These are phyloP conservation scores for Jaculus jaculus DNA, from an alignment of 2,113 vertebrate genomes.

Conservation along the genomic window DNA sequence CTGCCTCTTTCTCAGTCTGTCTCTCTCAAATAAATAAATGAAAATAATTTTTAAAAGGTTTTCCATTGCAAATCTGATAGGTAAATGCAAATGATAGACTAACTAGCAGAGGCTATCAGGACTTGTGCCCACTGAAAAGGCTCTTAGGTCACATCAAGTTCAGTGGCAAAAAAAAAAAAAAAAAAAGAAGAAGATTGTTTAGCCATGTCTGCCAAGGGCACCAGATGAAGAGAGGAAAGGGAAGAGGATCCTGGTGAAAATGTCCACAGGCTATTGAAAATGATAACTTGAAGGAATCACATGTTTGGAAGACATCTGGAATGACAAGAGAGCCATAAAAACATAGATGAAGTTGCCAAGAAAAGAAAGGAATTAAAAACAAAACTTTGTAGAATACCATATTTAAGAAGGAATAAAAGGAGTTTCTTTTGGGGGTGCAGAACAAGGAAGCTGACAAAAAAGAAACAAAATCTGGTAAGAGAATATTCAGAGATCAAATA, in stretches of 20 bases:
- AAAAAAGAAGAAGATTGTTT: not conserved
- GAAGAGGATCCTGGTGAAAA: not conserved
- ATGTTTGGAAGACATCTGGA: constrained; percentile 45
- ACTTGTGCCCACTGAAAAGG: not conserved
- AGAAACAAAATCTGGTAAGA: not conserved
- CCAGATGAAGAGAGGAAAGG: not conserved
- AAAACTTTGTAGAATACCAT: not conserved
- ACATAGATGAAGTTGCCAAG: not conserved
- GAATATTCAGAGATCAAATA: not conserved
- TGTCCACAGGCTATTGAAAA: not conserved
- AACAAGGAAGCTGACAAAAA: not conserved
- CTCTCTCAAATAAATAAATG: no score
- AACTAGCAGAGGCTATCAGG: not conserved
- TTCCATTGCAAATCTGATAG: not conserved
- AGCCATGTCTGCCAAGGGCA: not conserved
- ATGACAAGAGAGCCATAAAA: constrained; percentile 47
- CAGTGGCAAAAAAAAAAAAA: not conserved
- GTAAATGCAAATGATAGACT: not conserved
- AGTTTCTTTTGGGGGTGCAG: not conserved
- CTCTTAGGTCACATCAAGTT: not conserved
- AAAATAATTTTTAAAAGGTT: not conserved
- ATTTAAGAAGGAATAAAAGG: not conserved
- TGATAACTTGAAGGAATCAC: not conserved
- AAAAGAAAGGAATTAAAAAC: constrained; percentile 24
- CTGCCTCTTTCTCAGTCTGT: no score